Evolutionary conservation across 2,113 vertebrate genomes (phyloP), one percentile per base, ranked within the genome.

Genomic region (Mirounga angustirostris): DNA sequence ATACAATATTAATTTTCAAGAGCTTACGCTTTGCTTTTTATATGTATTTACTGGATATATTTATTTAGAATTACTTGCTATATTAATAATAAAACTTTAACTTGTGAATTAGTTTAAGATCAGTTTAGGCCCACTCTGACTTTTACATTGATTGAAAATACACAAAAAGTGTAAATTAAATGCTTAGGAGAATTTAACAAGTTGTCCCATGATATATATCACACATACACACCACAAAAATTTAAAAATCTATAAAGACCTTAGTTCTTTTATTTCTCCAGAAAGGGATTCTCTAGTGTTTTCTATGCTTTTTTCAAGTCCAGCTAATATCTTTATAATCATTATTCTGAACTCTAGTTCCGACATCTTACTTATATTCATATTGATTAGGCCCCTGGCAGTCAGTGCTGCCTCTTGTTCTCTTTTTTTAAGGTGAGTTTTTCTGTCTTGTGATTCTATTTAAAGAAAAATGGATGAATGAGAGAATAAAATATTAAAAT

Each of bases 131-230:
- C 59, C 8, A 82, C 18, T 97, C 92, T 95, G 73, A 95, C 89
- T 97, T 98, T 94, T 91, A 9, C 82, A 6, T 86, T 96, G 59
- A 79, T 95, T 98, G 81, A 18, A 58, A 84, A 36, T 43, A 7
- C 43, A 86, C 0, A 96, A 88, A 93, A 97, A 97, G 91, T 94
- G 5, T 78, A 98, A 98, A 73, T 91, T 92, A 95, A 97, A 89
- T 5, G 11, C 74, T 71, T 46, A 67, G 71, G 14, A 46, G 28
- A 13, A 8, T 86, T 96, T 94, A 81, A 14, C 12, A 94, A 12
- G 22, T 76, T 95, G 82, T 94, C 58, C 0, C 33, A 30, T 46
- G 84, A 69, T 2, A 0, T 1, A 9, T 33, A 46, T 78, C 5
- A 10, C 10, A 36, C 5, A 28, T 7, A 92, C 4, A 76, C 16